Evolutionary conservation across 2,888 invertebrate species (phyloP), one percentile per base, ranked within the genome.

Genomic region (Petrolisthes cinctipes): DNA sequence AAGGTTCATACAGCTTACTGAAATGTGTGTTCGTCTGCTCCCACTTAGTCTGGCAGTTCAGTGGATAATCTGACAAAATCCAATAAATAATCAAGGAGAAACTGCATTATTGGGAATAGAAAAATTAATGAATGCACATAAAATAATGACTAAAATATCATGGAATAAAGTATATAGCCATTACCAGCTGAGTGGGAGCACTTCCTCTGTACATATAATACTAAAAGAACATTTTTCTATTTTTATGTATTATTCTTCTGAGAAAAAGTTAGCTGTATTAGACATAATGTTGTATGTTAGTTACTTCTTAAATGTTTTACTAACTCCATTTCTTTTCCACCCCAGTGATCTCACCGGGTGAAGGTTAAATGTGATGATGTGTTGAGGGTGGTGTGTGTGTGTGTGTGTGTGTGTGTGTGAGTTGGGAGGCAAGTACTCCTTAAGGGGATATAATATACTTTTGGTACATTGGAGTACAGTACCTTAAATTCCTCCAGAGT

Each of bases 161-260:
- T 61, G 61, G 17, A 61, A 17, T 61, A 61, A 9, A 61, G 61
- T 61, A 17, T 4, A 23, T 37, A 73, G 7, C n/a, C 17, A 7
- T 17, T 76, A 51, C 23, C 54, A 5, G 57, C 85, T 73, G 78
- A 78, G 82, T 83, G 20, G 68, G 80, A 83, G 79, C 86, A 86
- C 71, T 57, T 73, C 37, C 56, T 73, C 81, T 81, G 73, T 75
- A 73, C 51, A 83, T 75, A 88, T 75, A 88, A 83, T 81, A 87
- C 87, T 71, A 83, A 80, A 87, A 84, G 84, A 88, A 75, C 56
- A 79, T 80, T 83, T 88, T 88, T 88, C 87, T 88, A 88, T 88
- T 88, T 88, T 84, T 88, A 88, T 84, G 87, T 88, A 80, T 82
- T 68, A 82, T 37, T 76, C 71, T 71, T 71, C 71, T 71, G 71